Evolutionary conservation across 2,797 vertebrate genomes (phyloP).

Genomic region (Delichon dasypus): DNA sequence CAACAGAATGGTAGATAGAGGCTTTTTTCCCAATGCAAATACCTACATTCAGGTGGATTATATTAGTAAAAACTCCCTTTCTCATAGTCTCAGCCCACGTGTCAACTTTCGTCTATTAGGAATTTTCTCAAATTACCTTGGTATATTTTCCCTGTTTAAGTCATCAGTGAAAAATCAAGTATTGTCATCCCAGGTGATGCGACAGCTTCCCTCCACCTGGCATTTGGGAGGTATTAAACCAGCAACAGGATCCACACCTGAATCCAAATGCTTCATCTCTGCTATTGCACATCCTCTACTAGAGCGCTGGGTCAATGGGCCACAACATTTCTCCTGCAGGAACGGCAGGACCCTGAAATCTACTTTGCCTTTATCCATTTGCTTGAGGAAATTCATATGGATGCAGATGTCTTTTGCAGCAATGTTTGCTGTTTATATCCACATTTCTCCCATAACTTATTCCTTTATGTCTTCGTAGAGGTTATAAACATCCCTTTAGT

Average conservation of each 20-base stretch:
- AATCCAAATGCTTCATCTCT: background rate
- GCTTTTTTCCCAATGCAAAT: background rate
- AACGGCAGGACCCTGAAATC: background rate
- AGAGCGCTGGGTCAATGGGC: background rate
- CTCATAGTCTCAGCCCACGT: background rate
- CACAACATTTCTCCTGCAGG: slow-evolving; percentile 5
- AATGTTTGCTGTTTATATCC: slow-evolving; percentile 35
- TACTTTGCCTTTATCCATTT: background rate
- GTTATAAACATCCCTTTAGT: slow-evolving; percentile 27
- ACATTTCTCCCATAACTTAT: slow-evolving; percentile 15
- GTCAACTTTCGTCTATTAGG: background rate
- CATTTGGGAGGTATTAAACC: background rate
- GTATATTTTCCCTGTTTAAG: background rate
- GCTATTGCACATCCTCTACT: background rate
- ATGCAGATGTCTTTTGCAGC: slow-evolving; percentile 20
- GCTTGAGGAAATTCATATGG: slow-evolving; percentile 4
- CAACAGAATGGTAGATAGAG: background rate
- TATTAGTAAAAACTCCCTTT: background rate
- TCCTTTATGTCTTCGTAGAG: slow-evolving; percentile 28
- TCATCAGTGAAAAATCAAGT: background rate
- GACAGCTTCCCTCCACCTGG: background rate
- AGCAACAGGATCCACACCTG: background rate
- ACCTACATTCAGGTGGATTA: background rate
- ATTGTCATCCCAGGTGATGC: background rate
- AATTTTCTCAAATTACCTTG: background rate